phyloP scores from a whole-genome alignment of 2,888 invertebrate species.

The Lottia scabra region DNA sequence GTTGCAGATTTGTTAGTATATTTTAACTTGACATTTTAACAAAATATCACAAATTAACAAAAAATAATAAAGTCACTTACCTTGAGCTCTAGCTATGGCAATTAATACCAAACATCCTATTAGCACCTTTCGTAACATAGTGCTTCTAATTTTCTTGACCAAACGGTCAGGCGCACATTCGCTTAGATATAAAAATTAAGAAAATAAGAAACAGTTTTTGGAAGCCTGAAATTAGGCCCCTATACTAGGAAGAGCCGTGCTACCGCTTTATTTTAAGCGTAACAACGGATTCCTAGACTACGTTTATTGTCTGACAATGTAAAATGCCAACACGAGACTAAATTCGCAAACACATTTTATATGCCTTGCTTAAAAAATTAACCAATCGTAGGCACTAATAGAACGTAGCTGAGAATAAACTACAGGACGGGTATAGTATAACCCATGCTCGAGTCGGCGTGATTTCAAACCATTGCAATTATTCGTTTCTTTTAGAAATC shows the following conservation, averaged over 20 bases:
- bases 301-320: conserved; percentile 18
- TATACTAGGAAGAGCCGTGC: conserved; percentile 24
- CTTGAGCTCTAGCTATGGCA: conserved; percentile 12
- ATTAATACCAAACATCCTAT: conserved; percentile 12
- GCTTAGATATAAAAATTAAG: not conserved
- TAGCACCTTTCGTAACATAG: conserved; percentile 13
- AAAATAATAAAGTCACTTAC: not conserved
- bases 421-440: not conserved
- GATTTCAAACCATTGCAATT: too few relatives aligned
- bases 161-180: conserved; percentile 14
- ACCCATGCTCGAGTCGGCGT: too few relatives aligned
- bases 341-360: conserved; percentile 15
- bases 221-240: conserved; percentile 17
- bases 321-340: conserved; percentile 17
- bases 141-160: not conserved
- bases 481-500: too few relatives aligned
- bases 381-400: conserved; percentile 12
- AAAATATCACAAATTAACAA: too few relatives aligned
- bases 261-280: conserved; percentile 9
- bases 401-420: not conserved
- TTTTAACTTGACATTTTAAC: too few relatives aligned
- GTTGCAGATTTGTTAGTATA: too few relatives aligned
- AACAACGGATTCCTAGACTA: conserved; percentile 23
- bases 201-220: conserved; percentile 5
- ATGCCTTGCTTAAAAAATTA: conserved; percentile 20